These are phyloP conservation scores for Eupristina koningsbergeri DNA, from an alignment of 1,140 invertebrate genomes.

Conservation along the genomic window DNA sequence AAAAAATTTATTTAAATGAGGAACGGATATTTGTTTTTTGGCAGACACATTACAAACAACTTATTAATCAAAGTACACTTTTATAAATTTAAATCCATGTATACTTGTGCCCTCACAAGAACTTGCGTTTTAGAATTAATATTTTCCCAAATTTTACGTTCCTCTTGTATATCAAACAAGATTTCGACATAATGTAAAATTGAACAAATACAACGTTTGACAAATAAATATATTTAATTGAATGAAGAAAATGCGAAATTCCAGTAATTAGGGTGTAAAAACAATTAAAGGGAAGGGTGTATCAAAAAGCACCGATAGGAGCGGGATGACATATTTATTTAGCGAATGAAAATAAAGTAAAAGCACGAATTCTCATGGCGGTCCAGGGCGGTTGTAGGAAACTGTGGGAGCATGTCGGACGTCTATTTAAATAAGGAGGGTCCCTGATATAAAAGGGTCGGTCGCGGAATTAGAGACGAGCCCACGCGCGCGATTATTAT, in stretches of 20 bases:
- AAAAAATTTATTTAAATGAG: no score
- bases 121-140: no score
- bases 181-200: no score
- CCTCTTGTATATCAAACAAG: no score
- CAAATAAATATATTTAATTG: slow-evolving; percentile 6
- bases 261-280: not conserved
- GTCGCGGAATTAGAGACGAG: slow-evolving; percentile 63
- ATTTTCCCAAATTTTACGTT: no score
- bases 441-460: slow-evolving; percentile 63
- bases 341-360: slow-evolving; percentile 48
- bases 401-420: not conserved
- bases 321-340: slow-evolving; percentile 50
- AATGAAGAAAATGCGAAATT: not conserved
- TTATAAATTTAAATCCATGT: no score
- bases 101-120: no score
- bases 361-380: slow-evolving; percentile 45
- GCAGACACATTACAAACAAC: no score
- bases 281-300: not conserved
- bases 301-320: slow-evolving; percentile 20
- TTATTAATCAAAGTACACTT: no score
- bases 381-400: not conserved
- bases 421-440: slow-evolving; percentile 63
- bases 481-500: slow-evolving; percentile 59
- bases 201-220: not conserved
- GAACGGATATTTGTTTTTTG: no score